A percentile compares a stretch with the other conserved stretches of the same genome.
Evolutionary conservation across 2,888 invertebrate genomes (phyloP).

Genomic region (Catocala nupta): DNA sequence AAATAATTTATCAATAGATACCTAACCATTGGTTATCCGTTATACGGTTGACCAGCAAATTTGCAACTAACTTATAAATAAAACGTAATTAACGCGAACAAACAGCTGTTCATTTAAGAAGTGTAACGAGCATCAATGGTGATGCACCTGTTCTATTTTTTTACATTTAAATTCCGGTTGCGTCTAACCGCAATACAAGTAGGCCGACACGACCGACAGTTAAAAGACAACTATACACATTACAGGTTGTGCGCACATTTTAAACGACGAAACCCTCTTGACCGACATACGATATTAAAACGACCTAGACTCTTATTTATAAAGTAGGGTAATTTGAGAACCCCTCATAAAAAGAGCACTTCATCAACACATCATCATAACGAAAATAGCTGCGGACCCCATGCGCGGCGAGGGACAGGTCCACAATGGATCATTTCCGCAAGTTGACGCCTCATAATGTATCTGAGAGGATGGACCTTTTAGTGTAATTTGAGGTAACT

Average conservation of each 20-base stretch:
- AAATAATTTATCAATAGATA: no score
- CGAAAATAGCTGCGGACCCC: slow-evolving; percentile 74
- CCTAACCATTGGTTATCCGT: not conserved
- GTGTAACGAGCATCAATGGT: slow-evolving; percentile 57
- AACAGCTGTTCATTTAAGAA: slow-evolving; percentile 63
- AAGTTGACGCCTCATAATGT: slow-evolving; percentile 72
- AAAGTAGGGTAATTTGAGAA: slow-evolving; percentile 58
- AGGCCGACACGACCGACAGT: slow-evolving; percentile 10
- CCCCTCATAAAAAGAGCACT: slow-evolving; percentile 69
- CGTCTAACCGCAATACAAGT: slow-evolving; percentile 19
- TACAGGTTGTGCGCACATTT: slow-evolving; percentile 2
- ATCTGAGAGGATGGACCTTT: slow-evolving; percentile 63
- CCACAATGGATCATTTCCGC: slow-evolving; percentile 82
- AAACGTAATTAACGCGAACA: slow-evolving; percentile 54
- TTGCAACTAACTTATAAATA: slow-evolving; percentile 43
- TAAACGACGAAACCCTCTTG: slow-evolving; percentile 12
- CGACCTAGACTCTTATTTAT: slow-evolving; percentile 41
- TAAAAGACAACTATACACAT: slow-evolving; percentile 8
- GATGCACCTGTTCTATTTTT: slow-evolving; percentile 61
- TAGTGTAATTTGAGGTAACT: slow-evolving; percentile 57
- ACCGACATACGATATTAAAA: slow-evolving; percentile 36
- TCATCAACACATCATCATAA: slow-evolving; percentile 73
- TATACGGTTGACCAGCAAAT: slow-evolving; percentile 1
- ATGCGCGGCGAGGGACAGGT: slow-evolving; percentile 64
- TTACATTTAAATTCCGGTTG: slow-evolving; percentile 52